Conservation (phyloP, 2,113 vertebrate genomes). For the Hippocampus abdominalis region DNA sequence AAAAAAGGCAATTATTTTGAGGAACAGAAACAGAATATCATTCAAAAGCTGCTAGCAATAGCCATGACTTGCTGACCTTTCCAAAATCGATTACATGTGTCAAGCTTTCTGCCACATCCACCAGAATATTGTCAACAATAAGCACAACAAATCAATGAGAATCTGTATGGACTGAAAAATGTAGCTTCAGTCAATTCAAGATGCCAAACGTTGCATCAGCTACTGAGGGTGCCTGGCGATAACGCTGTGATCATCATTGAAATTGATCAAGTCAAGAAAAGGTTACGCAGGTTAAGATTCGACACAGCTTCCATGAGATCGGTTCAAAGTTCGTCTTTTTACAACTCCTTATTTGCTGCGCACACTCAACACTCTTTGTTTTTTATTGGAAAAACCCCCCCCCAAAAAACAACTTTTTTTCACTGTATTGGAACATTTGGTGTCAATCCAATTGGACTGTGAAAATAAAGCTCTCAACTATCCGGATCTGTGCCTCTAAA, state of each 20-base stretch:
- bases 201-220: conserved; percentile 9
- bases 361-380: background rate
- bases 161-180: conserved; percentile 26
- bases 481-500: background rate
- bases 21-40: conserved; percentile 8
- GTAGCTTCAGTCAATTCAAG: conserved; percentile 3
- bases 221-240: conserved; percentile 12
- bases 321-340: conserved; percentile 22
- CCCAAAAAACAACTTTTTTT: too few relatives aligned
- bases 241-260: conserved; percentile 27
- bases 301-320: background rate
- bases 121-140: conserved; percentile 3
- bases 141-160: conserved; percentile 11
- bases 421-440: background rate
- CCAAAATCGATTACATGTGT: conserved; percentile 20
- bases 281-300: conserved; percentile 27
- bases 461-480: conserved; percentile 5
- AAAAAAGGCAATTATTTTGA: background rate
- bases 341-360: conserved; percentile 14
- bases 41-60: conserved; percentile 27
- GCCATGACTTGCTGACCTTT: conserved; percentile 28
- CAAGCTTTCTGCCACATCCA: background rate
- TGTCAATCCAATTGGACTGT: conserved; percentile 16
- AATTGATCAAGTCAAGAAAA: conserved; percentile 31
- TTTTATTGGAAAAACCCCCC: too few relatives aligned